A percentile compares a stretch with the other conserved stretches of the same genome.
Conservation (phyloP, 2,113 vertebrate genomes). For the Sitta europaea region DNA sequence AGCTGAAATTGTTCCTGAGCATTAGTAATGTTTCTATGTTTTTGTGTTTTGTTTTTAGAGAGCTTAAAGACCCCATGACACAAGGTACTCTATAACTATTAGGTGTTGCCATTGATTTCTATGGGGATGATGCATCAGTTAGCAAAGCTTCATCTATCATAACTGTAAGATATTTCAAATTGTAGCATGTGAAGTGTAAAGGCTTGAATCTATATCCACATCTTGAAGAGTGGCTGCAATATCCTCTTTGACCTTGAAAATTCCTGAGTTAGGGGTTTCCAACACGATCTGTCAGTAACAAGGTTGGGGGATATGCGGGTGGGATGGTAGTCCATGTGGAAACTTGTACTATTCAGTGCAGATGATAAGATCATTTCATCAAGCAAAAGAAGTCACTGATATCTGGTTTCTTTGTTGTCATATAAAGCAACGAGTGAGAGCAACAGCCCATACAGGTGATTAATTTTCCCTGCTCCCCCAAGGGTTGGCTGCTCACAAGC, state of each 20-base stretch:
- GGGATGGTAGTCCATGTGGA: not conserved
- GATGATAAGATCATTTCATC: not conserved
- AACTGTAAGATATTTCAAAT: not conserved
- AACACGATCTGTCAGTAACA: not conserved
- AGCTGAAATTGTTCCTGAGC: not conserved
- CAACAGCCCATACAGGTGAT: not conserved
- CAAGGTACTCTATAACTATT: not conserved
- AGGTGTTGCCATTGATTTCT: conserved; percentile 12
- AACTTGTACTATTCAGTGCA: not conserved
- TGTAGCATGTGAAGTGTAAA: not conserved
- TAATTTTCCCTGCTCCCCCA: not conserved
- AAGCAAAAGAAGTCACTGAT: not conserved
- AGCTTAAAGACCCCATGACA: not conserved
- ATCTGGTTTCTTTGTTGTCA: not conserved
- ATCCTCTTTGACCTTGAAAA: conserved; percentile 37
- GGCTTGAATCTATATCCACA: not conserved
- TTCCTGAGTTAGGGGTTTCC: not conserved
- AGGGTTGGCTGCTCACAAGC: not conserved
- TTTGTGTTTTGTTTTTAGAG: not conserved
- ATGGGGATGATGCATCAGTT: not conserved
- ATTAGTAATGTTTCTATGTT: not conserved
- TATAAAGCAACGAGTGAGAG: not conserved
- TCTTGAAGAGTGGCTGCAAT: not conserved
- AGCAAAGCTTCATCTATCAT: not conserved
- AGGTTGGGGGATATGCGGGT: not conserved